Evolutionary conservation across 2,797 vertebrate genomes (phyloP).

Genomic region (Gallinago nigripennis): DNA sequence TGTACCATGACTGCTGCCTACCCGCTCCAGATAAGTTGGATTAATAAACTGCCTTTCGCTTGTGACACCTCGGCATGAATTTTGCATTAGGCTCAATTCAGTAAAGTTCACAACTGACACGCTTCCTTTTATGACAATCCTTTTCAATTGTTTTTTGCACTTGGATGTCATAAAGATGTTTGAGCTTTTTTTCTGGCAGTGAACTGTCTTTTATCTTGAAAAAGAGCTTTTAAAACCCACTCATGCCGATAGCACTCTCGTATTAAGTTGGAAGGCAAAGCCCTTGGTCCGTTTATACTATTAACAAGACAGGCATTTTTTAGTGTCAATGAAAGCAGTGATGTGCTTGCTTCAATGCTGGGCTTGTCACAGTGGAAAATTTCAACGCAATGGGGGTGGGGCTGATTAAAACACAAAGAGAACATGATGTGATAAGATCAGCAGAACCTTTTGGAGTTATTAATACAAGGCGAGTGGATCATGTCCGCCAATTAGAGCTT

Average conservation of each 20-base stretch:
- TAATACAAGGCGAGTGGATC: background rate
- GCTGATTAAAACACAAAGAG: slow-evolving; percentile 24
- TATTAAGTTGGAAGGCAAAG: slow-evolving; percentile 57
- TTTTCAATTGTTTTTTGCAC: slow-evolving; percentile 41
- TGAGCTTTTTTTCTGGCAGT: slow-evolving; percentile 6
- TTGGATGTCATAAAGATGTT: slow-evolving; percentile 46
- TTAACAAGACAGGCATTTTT: slow-evolving; percentile 58
- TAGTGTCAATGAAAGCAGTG: background rate
- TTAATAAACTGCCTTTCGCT: slow-evolving; percentile 62
- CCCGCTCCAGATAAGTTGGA: slow-evolving; percentile 32
- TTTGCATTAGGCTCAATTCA: slow-evolving; percentile 68
- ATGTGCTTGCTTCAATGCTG: background rate
- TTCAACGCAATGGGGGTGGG: background rate
- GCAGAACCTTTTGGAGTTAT: background rate
- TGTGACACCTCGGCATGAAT: slow-evolving; percentile 59
- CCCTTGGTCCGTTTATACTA: slow-evolving; percentile 36
- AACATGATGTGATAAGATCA: slow-evolving; percentile 19
- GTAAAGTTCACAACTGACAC: slow-evolving; percentile 62
- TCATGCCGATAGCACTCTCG: slow-evolving; percentile 18
- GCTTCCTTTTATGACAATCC: slow-evolving; percentile 46
- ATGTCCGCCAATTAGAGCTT: background rate
- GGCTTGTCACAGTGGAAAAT: slow-evolving; percentile 1
- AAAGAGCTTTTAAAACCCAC: slow-evolving; percentile 59
- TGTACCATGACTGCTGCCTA: slow-evolving; percentile 36
- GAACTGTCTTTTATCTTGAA: slow-evolving; percentile 60